phyloP scores from a whole-genome alignment of 2,113 vertebrate species.

The Zosterops japonicus region DNA sequence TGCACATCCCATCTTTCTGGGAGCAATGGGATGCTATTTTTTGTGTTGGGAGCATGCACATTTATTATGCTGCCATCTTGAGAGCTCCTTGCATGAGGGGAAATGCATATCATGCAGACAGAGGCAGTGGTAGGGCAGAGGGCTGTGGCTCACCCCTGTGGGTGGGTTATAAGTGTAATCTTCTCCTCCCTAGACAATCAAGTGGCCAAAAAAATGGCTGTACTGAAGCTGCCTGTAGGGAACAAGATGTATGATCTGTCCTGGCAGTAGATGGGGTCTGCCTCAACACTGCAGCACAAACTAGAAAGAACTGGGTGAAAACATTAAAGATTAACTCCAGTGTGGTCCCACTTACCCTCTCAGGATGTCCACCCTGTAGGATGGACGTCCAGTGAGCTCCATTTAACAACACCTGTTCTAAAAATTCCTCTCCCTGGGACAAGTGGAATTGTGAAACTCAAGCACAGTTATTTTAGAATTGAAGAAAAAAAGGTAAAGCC shows the following conservation, averaged over 20 bases:
- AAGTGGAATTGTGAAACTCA: neutral
- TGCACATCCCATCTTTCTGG: neutral
- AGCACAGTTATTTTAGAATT: neutral
- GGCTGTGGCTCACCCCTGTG: neutral
- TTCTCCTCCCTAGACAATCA: neutral
- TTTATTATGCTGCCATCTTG: neutral
- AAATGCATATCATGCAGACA: neutral
- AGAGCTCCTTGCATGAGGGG: neutral
- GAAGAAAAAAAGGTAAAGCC: neutral
- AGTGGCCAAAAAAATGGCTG: neutral
- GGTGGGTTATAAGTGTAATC: neutral
- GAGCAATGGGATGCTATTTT: slow-evolving; percentile 7
- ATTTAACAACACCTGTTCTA: neutral
- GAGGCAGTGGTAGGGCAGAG: neutral
- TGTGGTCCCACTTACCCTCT: neutral
- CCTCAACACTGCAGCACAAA: neutral
- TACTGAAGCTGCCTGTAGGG: neutral
- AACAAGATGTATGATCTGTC: neutral
- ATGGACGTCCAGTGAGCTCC: neutral
- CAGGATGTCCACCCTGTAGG: neutral
- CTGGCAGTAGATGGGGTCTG: neutral
- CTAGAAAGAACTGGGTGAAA: neutral
- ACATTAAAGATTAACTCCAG: neutral
- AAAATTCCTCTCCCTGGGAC: neutral
- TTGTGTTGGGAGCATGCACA: neutral